Percentiles rank a stretch among this genome's conserved stretches.
Conservation (phyloP, 2,113 vertebrate species). For the Podilymbus podiceps region DNA sequence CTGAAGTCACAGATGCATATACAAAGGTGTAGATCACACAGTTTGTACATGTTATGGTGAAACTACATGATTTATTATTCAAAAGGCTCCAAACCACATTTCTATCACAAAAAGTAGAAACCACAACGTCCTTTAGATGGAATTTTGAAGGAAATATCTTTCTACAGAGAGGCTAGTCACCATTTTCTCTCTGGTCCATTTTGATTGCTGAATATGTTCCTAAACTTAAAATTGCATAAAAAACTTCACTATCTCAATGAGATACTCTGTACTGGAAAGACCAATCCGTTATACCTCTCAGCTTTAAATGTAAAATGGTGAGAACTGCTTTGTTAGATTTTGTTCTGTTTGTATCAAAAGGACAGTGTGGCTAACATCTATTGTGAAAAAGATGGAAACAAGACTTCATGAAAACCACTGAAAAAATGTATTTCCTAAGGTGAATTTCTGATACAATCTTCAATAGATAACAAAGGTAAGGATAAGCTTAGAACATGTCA, state of each 20-base stretch:
- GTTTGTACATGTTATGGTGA: neutral
- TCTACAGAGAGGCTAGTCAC: neutral
- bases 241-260: neutral
- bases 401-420: neutral
- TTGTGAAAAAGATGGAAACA: neutral
- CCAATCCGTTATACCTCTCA: neutral
- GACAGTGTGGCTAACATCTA: neutral
- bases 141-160: neutral
- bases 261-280: neutral
- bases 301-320: neutral
- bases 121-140: neutral
- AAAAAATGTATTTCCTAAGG: neutral
- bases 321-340: neutral
- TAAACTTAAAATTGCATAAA: neutral
- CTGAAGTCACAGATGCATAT: neutral
- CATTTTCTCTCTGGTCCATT: neutral
- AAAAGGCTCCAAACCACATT: neutral
- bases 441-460: neutral
- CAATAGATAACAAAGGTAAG: neutral
- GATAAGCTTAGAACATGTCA: fast-evolving
- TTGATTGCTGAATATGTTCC: neutral
- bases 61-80: neutral
- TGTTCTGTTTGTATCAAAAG: neutral
- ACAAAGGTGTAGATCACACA: neutral
- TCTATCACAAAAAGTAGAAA: neutral